phyloP scores from a whole-genome alignment of 2,113 vertebrate species.

The Pleuronectes platessa region DNA sequence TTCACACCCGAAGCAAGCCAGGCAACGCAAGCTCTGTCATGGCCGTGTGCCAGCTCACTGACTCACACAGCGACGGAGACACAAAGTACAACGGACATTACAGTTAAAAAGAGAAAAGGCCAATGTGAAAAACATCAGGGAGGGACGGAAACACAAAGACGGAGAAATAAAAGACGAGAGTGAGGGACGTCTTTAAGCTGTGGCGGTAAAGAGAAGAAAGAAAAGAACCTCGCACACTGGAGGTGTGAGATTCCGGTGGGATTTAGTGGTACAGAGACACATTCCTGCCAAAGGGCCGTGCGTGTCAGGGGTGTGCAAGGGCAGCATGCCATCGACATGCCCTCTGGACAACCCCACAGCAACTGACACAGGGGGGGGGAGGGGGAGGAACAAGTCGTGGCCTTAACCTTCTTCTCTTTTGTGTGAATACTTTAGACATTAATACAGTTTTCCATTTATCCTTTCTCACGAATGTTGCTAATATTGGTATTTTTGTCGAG shows the following conservation, averaged over 20 bases:
- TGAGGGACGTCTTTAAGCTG: slow-evolving; percentile 47
- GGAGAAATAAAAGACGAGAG: slow-evolving; percentile 7
- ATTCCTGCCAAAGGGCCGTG: slow-evolving; percentile 74
- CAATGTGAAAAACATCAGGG: slow-evolving; percentile 10
- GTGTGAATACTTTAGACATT: no score
- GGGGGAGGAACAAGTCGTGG: not conserved
- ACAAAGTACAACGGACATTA: slow-evolving; percentile 5
- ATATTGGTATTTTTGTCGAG: no score
- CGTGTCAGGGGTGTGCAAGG: slow-evolving; percentile 61
- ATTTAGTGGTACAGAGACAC: slow-evolving; percentile 62
- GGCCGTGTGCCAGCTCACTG: slow-evolving; percentile 42
- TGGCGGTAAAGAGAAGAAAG: slow-evolving; percentile 14
- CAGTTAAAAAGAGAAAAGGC: not conserved
- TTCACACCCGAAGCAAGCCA: slow-evolving; percentile 52
- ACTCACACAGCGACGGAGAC: slow-evolving; percentile 1
- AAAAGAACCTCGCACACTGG: slow-evolving; percentile 49
- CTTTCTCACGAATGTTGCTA: no score
- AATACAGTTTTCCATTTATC: no score
- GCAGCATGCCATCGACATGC: slow-evolving; percentile 60
- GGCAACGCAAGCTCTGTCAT: slow-evolving; percentile 40
- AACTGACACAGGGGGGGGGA: slow-evolving; percentile 31
- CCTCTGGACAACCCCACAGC: slow-evolving; percentile 63
- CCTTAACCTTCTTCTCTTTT: not conserved
- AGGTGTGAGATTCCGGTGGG: slow-evolving; percentile 77
- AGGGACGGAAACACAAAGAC: slow-evolving; percentile 23